Evolutionary conservation across 2,888 invertebrate species (phyloP).

Genomic region (Andricus quercusramuli): DNA sequence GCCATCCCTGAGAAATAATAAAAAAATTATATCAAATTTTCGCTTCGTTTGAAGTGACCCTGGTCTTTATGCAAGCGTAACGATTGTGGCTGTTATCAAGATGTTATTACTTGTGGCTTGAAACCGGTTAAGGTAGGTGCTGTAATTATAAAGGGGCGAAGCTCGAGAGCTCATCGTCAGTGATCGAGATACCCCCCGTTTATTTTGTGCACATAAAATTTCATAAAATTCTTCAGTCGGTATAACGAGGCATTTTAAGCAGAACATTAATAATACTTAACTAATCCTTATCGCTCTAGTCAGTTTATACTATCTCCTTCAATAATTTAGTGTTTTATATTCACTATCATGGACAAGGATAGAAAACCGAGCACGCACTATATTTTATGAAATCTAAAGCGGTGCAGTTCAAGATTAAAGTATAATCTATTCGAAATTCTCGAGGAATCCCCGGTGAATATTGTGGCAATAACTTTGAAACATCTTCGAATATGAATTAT

Average conservation of each 20-base stretch:
- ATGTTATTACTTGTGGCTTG: conserved; percentile 43
- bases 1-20: background rate
- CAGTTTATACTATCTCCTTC: conserved; percentile 9
- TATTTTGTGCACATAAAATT: conserved; percentile 20
- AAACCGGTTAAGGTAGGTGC: conserved; percentile 56
- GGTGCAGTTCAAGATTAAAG: background rate
- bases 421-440: background rate
- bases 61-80: conserved; percentile 50
- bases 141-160: conserved; percentile 57
- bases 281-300: conserved; percentile 6
- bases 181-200: conserved; percentile 16
- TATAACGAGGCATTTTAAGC: conserved; percentile 23
- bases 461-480: background rate
- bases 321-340: conserved; percentile 9
- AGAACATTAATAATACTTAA: conserved; percentile 34
- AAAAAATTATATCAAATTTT: conserved; percentile 31
- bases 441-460: background rate
- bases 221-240: background rate
- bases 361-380: conserved; percentile 8
- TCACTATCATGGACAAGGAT: conserved; percentile 3
- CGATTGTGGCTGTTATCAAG: conserved; percentile 51
- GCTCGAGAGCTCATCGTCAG: conserved; percentile 16
- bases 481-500: background rate
- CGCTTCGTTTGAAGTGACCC: conserved; percentile 10
- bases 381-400: conserved; percentile 19